Conservation (phyloP, 2,113 vertebrate species). For the Hydrolagus affinis region DNA sequence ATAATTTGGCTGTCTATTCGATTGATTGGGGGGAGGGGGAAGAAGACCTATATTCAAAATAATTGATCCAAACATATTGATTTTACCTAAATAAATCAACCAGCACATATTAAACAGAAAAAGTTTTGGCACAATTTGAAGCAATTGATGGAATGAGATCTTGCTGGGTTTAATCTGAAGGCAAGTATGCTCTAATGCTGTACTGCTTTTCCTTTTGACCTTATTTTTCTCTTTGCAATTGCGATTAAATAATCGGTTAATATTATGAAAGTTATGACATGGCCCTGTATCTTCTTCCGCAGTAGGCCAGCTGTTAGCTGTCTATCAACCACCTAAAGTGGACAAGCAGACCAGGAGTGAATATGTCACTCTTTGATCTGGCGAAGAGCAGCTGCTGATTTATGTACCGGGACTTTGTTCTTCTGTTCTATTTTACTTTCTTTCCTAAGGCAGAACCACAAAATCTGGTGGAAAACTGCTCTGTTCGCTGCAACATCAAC, state of each 20-base stretch:
- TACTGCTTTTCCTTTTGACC: neutral
- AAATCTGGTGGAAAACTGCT: constrained; percentile 66
- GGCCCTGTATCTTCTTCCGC: constrained; percentile 37
- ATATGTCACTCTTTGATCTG: constrained; percentile 96
- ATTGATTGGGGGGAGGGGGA: no score
- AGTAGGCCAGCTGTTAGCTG: constrained; percentile 92
- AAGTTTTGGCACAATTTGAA: neutral
- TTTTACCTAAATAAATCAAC: neutral
- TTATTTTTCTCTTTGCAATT: neutral
- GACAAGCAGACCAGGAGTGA: constrained; percentile 86
- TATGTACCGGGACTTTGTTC: constrained; percentile 96
- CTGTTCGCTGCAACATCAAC: constrained; percentile 87
- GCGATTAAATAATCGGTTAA: neutral
- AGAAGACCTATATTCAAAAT: no score
- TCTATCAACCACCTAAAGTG: constrained; percentile 97
- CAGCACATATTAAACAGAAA: neutral
- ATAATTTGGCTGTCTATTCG: no score
- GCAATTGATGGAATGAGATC: neutral
- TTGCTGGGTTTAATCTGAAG: neutral
- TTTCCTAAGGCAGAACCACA: constrained; percentile 95
- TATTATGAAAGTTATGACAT: neutral
- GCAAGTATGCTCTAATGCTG: neutral
- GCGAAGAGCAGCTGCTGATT: constrained; percentile 92
- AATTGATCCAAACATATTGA: neutral
- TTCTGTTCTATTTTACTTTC: constrained; percentile 88